Evolutionary conservation across 2,888 invertebrate species (phyloP).

Genomic region (Geotrupes spiniger): DNA sequence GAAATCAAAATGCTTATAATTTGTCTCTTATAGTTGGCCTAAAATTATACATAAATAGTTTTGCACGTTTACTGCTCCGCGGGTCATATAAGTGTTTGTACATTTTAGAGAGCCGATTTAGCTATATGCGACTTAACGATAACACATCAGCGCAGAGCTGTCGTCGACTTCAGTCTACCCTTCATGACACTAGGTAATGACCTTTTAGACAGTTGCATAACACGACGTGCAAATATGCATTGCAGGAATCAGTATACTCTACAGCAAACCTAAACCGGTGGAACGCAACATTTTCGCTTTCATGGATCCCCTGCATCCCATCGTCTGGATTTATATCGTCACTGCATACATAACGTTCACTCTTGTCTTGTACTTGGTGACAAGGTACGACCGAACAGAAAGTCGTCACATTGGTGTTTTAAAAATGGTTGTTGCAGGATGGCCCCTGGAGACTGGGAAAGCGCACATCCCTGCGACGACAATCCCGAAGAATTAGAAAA

Average conservation of each 20-base stretch:
- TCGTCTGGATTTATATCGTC: constrained; percentile 88
- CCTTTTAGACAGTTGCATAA: neutral
- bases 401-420: no score
- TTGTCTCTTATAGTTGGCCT: no score
- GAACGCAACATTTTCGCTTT: constrained; percentile 56
- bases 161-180: constrained; percentile 94
- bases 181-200: constrained; percentile 85
- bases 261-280: constrained; percentile 73
- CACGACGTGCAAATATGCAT: neutral
- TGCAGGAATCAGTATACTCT: constrained; percentile 70
- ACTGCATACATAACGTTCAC: constrained; percentile 82
- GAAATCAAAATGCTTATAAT: no score
- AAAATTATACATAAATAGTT: no score
- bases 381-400: constrained; percentile 48
- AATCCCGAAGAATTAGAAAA: constrained; percentile 88
- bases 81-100: neutral
- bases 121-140: constrained; percentile 96
- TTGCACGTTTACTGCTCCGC: neutral
- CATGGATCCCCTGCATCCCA: constrained; percentile 78
- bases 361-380: constrained; percentile 75
- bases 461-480: constrained; percentile 87
- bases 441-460: constrained; percentile 90
- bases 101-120: constrained; percentile 79
- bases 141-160: constrained; percentile 81
- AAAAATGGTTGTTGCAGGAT: constrained; percentile 56